Percentiles rank a stretch among this genome's conserved stretches.
phyloP scores from a whole-genome alignment of 2,113 vertebrate species.

The Apteryx mantelli region DNA sequence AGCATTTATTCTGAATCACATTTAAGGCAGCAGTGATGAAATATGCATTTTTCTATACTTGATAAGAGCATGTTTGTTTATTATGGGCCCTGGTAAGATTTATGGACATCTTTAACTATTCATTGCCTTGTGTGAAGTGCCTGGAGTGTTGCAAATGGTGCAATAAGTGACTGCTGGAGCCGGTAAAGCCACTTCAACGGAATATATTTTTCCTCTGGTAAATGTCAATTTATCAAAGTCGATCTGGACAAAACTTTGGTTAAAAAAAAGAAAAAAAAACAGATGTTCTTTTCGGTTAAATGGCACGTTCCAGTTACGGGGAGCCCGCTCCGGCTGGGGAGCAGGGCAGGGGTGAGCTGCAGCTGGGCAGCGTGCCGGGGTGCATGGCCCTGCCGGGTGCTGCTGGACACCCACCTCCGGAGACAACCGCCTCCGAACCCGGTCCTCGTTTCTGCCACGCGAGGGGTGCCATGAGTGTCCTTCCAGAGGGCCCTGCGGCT shows the following conservation, averaged over 20 bases:
- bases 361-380: too few species aligned
- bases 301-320: background rate
- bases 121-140: background rate
- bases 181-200: background rate
- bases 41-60: conserved; percentile 54
- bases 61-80: conserved; percentile 64
- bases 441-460: background rate
- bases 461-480: too few species aligned
- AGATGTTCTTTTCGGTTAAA: conserved; percentile 34
- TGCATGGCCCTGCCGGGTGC: background rate
- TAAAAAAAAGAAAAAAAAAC: background rate
- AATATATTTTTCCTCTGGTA: conserved; percentile 27
- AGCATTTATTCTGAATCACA: background rate
- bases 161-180: background rate
- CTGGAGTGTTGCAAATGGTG: conserved; percentile 50
- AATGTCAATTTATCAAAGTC: conserved; percentile 33
- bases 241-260: background rate
- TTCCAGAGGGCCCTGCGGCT: too few species aligned
- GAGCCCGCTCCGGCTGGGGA: too few species aligned
- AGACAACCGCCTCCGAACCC: background rate
- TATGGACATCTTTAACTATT: conserved; percentile 63
- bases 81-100: conserved; percentile 45
- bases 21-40: conserved; percentile 45
- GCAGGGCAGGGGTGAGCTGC: too few species aligned
- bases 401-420: background rate